These are phyloP conservation scores for Fissipunctia ypsillon DNA, from an alignment of 2,888 invertebrate species.

Conservation along the genomic window DNA sequence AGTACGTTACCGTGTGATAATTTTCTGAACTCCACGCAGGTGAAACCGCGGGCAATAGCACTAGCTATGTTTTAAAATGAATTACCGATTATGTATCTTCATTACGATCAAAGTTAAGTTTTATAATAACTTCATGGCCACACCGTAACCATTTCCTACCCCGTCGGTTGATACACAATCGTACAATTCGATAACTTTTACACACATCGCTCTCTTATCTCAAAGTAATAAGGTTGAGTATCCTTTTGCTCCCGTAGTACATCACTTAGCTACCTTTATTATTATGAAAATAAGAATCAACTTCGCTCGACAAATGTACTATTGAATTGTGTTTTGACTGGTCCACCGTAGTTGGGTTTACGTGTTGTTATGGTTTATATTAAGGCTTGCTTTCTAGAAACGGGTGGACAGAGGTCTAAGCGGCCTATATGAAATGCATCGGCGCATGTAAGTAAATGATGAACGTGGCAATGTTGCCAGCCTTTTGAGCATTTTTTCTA, in stretches of 20 bases:
- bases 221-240: conserved; percentile 30
- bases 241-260: conserved; percentile 10
- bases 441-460: neutral
- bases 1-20: neutral
- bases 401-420: conserved; percentile 32
- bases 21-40: neutral
- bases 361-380: conserved; percentile 25
- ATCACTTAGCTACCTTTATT: conserved; percentile 6
- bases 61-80: neutral
- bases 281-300: neutral
- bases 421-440: conserved; percentile 17
- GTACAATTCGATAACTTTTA: conserved; percentile 41
- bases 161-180: conserved; percentile 51
- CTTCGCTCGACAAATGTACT: conserved; percentile 9
- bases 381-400: conserved; percentile 31
- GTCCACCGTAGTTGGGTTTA: conserved; percentile 16
- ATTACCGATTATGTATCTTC: neutral
- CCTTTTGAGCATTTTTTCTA: neutral
- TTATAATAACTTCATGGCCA: conserved; percentile 56
- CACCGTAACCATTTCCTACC: conserved; percentile 50
- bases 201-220: conserved; percentile 11
- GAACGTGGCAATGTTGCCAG: neutral
- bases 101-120: neutral
- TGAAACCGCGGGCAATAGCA: neutral
- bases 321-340: conserved; percentile 50